Evolutionary conservation across 2,888 invertebrate species (phyloP), one percentile per base, ranked within the genome.

Genomic region (Nemapogon koenigi): DNA sequence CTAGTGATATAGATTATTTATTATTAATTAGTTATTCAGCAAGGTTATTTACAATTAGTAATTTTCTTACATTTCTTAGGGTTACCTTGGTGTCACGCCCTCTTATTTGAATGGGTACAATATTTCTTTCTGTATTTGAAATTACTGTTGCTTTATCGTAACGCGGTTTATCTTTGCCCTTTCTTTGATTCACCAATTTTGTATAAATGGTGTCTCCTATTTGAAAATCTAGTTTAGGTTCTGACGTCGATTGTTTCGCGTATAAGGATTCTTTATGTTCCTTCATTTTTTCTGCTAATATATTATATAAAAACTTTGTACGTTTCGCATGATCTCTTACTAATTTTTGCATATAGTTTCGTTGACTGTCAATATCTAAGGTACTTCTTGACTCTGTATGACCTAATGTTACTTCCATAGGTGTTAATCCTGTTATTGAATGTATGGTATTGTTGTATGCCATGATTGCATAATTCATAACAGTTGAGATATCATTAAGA

Each of bases 391-490:
- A 37, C 3, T 52, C 47, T 0, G 51, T 50, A 37, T 50, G 50
- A 10, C 49, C 49, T 25, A 52, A 47, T 3, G 44, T 41, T 10
- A 50, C 43, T 41, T 51, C 48, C 28, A 49, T 49, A 0, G 48
- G 50, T 1, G 46, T 49, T 7, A 46, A 29, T 4, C 43, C 44
- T 1, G 51, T 53, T 1, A 39, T 27, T 1, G 42, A 41, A 30
- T 49, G 49, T 13, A 50, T 52, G 0, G 46, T 42, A 16, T 52
- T 28, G 32, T 52, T 53, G 16, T 51, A 51, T 11, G 49, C 40
- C 42, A 48, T 47, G 7, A 50, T 41, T 0, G 50, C 31, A 25
- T 49, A 52, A 0, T 46, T 49, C 51, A 52, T 54, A 1, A 49
- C 45, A 0, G 43, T 37, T 22, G 44, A 42, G 2, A 46, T 47